phyloP scores from a whole-genome alignment of 2,888 invertebrate genomes.

The Euplexia lucipara region DNA sequence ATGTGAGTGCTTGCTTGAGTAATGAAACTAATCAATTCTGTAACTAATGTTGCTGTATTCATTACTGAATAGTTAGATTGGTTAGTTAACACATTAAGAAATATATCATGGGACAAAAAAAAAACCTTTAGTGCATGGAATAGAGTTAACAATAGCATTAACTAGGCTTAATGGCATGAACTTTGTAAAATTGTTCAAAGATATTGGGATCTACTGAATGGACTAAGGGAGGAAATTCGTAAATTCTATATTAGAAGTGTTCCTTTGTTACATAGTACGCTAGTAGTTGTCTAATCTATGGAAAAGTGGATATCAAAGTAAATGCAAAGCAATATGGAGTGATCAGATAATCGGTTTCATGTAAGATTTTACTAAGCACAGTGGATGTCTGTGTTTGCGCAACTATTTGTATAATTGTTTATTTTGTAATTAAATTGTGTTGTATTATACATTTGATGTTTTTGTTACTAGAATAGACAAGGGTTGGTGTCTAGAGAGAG shows the following conservation, averaged over 20 bases:
- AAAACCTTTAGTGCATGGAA: slow-evolving; percentile 23
- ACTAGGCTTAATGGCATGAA: slow-evolving; percentile 40
- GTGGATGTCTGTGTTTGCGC: slow-evolving; percentile 44
- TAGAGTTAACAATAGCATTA: slow-evolving; percentile 29
- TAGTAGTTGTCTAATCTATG: slow-evolving; percentile 48
- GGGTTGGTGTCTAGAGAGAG: slow-evolving; percentile 32
- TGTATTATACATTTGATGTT: slow-evolving; percentile 58
- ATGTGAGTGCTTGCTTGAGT: neutral
- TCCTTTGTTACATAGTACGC: slow-evolving; percentile 53
- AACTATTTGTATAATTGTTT: slow-evolving; percentile 64
- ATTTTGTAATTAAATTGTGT: slow-evolving; percentile 69
- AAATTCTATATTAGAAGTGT: slow-evolving; percentile 29
- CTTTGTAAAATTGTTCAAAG: slow-evolving; percentile 37
- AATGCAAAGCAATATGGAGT: slow-evolving; percentile 50
- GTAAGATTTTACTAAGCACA: slow-evolving; percentile 49
- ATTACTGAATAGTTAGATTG: slow-evolving; percentile 24
- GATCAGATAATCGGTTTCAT: slow-evolving; percentile 46
- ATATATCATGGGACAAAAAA: slow-evolving; percentile 23
- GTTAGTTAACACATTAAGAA: slow-evolving; percentile 33
- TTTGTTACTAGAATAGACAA: slow-evolving; percentile 48
- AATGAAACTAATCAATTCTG: slow-evolving; percentile 16
- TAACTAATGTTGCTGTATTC: slow-evolving; percentile 13
- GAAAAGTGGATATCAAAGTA: slow-evolving; percentile 32
- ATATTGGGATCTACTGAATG: slow-evolving; percentile 32
- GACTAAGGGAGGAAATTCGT: neutral